A percentile compares a stretch with the other conserved stretches of the same genome.
Conservation (phyloP, 1,140 invertebrate species). For the Littorina saxatilis region DNA sequence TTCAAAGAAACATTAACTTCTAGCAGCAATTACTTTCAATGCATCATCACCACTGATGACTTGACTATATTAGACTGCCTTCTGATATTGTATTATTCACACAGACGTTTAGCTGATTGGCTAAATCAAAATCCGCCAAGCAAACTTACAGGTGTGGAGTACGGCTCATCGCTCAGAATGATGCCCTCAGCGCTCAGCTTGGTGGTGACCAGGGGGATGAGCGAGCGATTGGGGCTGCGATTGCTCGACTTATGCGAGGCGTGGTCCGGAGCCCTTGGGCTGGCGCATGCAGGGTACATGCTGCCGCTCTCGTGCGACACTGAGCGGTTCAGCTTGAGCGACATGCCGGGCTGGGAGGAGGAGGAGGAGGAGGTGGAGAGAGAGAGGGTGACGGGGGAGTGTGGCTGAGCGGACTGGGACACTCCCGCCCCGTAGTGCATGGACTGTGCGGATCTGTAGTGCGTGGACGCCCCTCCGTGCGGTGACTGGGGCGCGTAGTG, state of each 20-base stretch:
- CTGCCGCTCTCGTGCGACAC: slow-evolving; percentile 41
- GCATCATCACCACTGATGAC: no score
- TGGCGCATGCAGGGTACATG: slow-evolving; percentile 38
- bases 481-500: slow-evolving; percentile 17
- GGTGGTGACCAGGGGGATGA: slow-evolving; percentile 66
- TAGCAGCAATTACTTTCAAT: no score
- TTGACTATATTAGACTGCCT: no score
- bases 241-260: slow-evolving; percentile 40
- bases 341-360: slow-evolving; percentile 20
- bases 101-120: no score
- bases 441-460: slow-evolving; percentile 4
- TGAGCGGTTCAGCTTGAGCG: slow-evolving; percentile 36
- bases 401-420: slow-evolving; percentile 22
- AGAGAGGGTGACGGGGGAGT: slow-evolving; percentile 28
- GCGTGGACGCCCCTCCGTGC: neutral
- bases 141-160: slow-evolving; percentile 68
- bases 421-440: slow-evolving; percentile 24
- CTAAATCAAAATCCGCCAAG: neutral
- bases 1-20: no score
- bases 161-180: slow-evolving; percentile 73
- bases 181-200: slow-evolving; percentile 75
- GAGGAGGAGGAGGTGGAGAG: slow-evolving; percentile 2
- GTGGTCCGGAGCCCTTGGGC: slow-evolving; percentile 39
- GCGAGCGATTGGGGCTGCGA: slow-evolving; percentile 57
- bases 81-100: no score